Conservation (phyloP, 2,797 vertebrate species). For the Pseudocheirus occidentalis region DNA sequence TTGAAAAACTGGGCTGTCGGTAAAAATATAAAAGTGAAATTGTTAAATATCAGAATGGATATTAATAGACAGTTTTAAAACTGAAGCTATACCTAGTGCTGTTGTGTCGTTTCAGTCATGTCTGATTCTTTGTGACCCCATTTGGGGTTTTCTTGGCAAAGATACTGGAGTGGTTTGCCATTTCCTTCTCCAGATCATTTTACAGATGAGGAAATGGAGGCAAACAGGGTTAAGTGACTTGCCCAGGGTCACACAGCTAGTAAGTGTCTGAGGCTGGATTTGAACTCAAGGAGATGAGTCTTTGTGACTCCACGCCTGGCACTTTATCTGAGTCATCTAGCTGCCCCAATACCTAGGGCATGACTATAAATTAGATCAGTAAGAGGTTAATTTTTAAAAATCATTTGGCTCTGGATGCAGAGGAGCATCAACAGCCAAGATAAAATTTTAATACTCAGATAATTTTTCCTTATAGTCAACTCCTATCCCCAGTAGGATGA, state of each 20-base stretch:
- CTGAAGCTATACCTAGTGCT: neutral
- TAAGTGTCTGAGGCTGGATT: neutral
- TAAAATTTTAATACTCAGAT: neutral
- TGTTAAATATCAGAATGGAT: neutral
- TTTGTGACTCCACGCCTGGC: neutral
- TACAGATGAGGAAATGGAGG: neutral
- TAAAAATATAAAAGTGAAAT: neutral
- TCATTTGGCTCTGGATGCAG: neutral
- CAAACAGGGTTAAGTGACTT: neutral
- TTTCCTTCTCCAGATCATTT: neutral
- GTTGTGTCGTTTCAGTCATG: neutral
- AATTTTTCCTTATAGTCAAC: neutral
- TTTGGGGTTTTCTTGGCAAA: neutral
- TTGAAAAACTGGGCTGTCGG: neutral
- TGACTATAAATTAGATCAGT: neutral
- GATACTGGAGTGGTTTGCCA: neutral
- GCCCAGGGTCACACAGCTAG: neutral
- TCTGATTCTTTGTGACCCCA: neutral
- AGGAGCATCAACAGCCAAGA: neutral
- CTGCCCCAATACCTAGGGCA: neutral
- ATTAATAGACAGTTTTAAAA: neutral
- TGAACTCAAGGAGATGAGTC: neutral
- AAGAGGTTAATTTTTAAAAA: neutral
- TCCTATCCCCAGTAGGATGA: conserved; percentile 14
- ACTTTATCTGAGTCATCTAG: neutral